These are phyloP conservation scores for Halictus ligatus DNA, from an alignment of 2,888 invertebrate species.

Conservation along the genomic window DNA sequence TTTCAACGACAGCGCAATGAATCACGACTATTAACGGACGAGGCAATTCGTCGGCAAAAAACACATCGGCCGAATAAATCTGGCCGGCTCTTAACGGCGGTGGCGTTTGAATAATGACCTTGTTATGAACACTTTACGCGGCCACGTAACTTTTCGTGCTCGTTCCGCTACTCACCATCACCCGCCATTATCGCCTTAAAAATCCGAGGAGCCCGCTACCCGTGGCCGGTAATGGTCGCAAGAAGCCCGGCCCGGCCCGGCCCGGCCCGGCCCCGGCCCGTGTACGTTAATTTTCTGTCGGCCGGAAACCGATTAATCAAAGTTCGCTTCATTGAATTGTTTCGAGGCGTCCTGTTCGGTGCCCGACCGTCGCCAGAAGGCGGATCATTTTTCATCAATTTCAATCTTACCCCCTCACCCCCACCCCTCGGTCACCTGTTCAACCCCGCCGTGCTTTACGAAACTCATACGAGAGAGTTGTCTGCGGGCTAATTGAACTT, in stretches of 20 bases:
- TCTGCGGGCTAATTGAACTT: too few relatives aligned
- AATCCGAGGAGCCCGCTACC: constrained; percentile 55
- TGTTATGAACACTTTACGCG: constrained; percentile 73
- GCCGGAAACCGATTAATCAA: constrained; percentile 79
- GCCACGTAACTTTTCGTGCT: constrained; percentile 48
- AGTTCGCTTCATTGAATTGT: constrained; percentile 75
- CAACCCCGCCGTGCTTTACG: constrained; percentile 2
- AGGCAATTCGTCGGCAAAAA: not conserved
- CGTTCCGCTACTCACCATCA: constrained; percentile 53
- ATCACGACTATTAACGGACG: not conserved
- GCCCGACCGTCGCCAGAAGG: constrained; percentile 49
- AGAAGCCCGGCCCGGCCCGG: constrained; percentile 64
- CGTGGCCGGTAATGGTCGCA: constrained; percentile 64
- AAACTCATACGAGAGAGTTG: not conserved
- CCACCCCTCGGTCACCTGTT: constrained; percentile 3
- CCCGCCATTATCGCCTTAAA: constrained; percentile 70
- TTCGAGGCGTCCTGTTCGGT: constrained; percentile 70
- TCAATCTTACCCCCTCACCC: constrained; percentile 51
- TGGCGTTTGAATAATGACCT: constrained; percentile 75
- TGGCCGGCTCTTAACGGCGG: constrained; percentile 46
- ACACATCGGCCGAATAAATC: constrained; percentile 35
- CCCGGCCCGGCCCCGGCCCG: constrained; percentile 43
- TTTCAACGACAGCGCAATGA: not conserved
- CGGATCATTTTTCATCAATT: constrained; percentile 76
- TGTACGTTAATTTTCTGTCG: constrained; percentile 69